These are phyloP conservation scores for Drosophila simulans DNA, from an alignment of 1,140 invertebrate species.

Conservation along the genomic window DNA sequence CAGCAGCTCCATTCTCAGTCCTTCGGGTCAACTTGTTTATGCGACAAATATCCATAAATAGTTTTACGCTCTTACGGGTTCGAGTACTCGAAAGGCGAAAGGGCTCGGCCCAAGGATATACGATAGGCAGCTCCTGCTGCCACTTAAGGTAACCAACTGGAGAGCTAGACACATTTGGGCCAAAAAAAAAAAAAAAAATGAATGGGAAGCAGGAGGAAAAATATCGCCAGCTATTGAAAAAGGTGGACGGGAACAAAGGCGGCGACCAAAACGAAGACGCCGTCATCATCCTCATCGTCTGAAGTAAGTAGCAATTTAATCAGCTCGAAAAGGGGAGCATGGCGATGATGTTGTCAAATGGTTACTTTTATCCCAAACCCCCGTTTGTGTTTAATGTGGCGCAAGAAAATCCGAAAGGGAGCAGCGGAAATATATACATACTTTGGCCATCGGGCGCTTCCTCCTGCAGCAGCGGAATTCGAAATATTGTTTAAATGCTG, in stretches of 20 bases:
- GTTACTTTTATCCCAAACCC: conserved; percentile 33
- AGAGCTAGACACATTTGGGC: conserved; percentile 72
- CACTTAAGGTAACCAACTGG: conserved; percentile 65
- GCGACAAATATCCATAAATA: conserved; percentile 81
- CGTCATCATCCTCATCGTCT: conserved; percentile 36
- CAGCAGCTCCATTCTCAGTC: conserved; percentile 14
- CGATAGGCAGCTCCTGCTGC: conserved; percentile 38
- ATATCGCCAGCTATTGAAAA: conserved; percentile 46
- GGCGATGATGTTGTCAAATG: conserved; percentile 78
- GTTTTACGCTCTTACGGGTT: conserved; percentile 69
- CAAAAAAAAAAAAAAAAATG: conserved; percentile 28
- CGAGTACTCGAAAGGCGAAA: conserved; percentile 38
- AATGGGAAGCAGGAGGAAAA: background rate
- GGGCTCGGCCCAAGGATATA: conserved; percentile 38
- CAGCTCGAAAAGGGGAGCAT: conserved; percentile 48
- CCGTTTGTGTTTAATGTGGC: conserved; percentile 72
- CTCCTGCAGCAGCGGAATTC: conserved; percentile 57
- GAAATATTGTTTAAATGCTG: conserved; percentile 71
- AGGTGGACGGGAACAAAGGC: conserved; percentile 64
- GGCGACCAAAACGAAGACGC: conserved; percentile 55
- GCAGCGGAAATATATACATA: conserved; percentile 60
- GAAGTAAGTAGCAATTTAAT: conserved; percentile 75
- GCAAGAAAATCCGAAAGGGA: conserved; percentile 47
- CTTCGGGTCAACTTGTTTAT: conserved; percentile 75
- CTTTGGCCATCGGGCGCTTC: conserved; percentile 38